phyloP scores from a whole-genome alignment of 2,113 vertebrate species.

The Chroicocephalus ridibundus region DNA sequence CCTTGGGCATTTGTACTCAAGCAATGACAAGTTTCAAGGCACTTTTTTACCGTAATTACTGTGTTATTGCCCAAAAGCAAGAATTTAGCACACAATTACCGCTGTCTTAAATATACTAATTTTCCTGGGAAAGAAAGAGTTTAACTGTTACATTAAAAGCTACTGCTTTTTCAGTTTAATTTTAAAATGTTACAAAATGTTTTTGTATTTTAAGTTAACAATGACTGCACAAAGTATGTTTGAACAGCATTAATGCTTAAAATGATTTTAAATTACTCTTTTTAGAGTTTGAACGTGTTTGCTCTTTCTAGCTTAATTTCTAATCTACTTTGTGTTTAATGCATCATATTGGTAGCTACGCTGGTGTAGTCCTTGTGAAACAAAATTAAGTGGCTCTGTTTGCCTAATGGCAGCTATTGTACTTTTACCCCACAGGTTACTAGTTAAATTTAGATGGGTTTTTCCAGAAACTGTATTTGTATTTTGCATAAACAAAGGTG shows the following conservation, averaged over 20 bases:
- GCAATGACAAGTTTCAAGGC: conserved; percentile 32
- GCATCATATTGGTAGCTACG: neutral
- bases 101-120: neutral
- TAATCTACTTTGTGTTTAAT: neutral
- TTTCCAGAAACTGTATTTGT: neutral
- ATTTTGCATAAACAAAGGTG: neutral
- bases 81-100: neutral
- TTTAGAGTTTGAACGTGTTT: neutral
- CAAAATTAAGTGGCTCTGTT: neutral
- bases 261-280: neutral
- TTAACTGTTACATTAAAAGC: neutral
- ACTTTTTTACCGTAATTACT: neutral
- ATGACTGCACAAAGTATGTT: neutral
- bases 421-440: neutral
- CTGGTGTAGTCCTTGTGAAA: neutral
- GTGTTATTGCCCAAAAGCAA: conserved; percentile 10
- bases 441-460: neutral
- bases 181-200: neutral
- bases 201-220: neutral
- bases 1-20: conserved; percentile 27
- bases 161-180: neutral
- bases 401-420: neutral
- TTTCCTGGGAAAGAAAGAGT: neutral
- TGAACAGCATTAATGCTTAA: neutral
- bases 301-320: neutral